Evolutionary conservation across 1,140 invertebrate species (phyloP).

Genomic region (Bombus pyrosoma): DNA sequence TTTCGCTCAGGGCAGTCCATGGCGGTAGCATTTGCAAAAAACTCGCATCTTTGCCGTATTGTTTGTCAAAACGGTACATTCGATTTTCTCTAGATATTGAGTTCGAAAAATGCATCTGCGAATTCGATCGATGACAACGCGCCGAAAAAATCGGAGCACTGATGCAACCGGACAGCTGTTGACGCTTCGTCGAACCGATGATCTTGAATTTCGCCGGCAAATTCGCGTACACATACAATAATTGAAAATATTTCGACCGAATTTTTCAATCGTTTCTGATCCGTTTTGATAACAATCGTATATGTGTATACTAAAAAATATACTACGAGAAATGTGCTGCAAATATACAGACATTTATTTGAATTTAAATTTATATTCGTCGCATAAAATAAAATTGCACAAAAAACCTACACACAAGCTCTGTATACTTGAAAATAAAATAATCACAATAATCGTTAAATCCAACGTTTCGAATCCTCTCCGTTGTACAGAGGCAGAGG

Average conservation of each 20-base stretch:
- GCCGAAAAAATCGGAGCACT: too few relatives aligned
- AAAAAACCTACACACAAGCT: background rate
- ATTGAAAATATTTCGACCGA: background rate
- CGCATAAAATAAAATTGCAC: background rate
- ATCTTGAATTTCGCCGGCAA: background rate
- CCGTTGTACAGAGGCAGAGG: background rate
- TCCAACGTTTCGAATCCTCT: too few relatives aligned
- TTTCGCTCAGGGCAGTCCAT: background rate
- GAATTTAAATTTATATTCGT: background rate
- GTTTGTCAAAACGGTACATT: background rate
- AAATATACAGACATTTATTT: background rate
- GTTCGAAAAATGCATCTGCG: constrained; percentile 18
- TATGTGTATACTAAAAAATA: background rate
- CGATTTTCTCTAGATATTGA: background rate
- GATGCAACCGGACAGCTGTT: constrained; percentile 5
- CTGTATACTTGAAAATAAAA: background rate
- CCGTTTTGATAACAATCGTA: background rate
- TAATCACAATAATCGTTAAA: background rate
- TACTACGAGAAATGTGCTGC: background rate
- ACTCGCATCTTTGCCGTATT: constrained; percentile 1
- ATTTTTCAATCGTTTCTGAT: background rate
- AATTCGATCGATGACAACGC: background rate
- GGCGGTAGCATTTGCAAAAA: background rate
- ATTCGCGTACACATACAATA: background rate
- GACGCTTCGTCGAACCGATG: background rate